These are phyloP conservation scores for Zosterops japonicus DNA, from an alignment of 2,113 vertebrate genomes.

Conservation along the genomic window DNA sequence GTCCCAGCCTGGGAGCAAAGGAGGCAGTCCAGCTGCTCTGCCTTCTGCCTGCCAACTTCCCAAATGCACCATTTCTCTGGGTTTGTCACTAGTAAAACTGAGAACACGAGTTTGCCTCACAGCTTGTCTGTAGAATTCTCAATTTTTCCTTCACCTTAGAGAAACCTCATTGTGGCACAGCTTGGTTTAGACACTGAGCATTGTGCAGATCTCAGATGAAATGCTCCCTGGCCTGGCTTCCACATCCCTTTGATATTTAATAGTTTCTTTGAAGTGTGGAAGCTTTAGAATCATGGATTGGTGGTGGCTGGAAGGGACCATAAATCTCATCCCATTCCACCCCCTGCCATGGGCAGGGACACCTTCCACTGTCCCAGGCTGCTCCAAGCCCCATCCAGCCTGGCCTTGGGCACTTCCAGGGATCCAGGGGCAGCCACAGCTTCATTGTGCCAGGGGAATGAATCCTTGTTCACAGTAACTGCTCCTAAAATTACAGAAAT, in stretches of 20 bases:
- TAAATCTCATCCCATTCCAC: background rate
- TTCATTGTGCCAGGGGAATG: background rate
- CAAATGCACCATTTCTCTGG: background rate
- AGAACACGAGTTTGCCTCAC: background rate
- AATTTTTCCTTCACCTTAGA: background rate
- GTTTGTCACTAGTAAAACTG: background rate
- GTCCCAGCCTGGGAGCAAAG: background rate
- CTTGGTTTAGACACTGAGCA: background rate
- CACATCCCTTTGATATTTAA: background rate
- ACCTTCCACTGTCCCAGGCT: accelerated
- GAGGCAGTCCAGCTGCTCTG: background rate
- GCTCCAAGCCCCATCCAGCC: accelerated
- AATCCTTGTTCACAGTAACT: background rate
- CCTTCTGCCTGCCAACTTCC: background rate
- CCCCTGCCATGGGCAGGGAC: background rate
- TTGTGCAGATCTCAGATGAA: background rate
- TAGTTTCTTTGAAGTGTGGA: background rate
- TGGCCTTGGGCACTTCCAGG: background rate
- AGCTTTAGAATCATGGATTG: background rate
- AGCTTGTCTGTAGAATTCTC: background rate
- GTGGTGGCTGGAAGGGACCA: background rate
- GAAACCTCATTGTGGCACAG: background rate
- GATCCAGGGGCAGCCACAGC: background rate
- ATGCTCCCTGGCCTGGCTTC: background rate
- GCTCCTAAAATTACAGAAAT: background rate